phyloP scores from a whole-genome alignment of 2,888 invertebrate species.

The Drosophila barbarae region DNA sequence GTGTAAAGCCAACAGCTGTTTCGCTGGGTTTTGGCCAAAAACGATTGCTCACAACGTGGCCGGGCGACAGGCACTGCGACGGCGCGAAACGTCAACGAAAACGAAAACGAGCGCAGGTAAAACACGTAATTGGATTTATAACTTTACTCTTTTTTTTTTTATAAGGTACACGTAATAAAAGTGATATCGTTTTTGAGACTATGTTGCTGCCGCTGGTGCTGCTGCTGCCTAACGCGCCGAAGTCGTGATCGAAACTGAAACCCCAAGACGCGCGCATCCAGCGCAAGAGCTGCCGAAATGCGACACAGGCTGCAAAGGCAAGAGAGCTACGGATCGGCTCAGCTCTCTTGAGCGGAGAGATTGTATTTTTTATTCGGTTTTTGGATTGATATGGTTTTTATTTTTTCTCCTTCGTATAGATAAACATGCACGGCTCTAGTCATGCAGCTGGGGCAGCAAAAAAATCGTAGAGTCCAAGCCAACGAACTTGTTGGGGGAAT shows the following conservation, averaged over 20 bases:
- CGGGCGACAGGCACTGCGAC: conserved; percentile 14
- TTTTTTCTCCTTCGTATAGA: conserved; percentile 15
- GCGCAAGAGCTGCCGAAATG: conserved; percentile 54
- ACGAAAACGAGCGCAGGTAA: conserved; percentile 39
- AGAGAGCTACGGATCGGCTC: conserved; percentile 9
- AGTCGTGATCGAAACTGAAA: conserved; percentile 76
- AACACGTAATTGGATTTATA: conserved; percentile 64
- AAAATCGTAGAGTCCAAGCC: conserved; percentile 25
- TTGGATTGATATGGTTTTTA: conserved; percentile 20
- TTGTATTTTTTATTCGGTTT: conserved; percentile 28
- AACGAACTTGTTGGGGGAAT: conserved; percentile 32
- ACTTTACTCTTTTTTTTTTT: conserved; percentile 32
- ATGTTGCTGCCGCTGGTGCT: conserved; percentile 5
- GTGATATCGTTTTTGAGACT: conserved; percentile 25
- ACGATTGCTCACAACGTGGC: conserved; percentile 26
- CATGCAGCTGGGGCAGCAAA: conserved; percentile 24
- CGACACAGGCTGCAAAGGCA: conserved; percentile 32
- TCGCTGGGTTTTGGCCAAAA: conserved; percentile 20
- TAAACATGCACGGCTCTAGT: conserved; percentile 35
- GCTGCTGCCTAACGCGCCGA: conserved; percentile 64
- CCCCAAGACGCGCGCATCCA: conserved; percentile 43
- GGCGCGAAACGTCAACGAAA: conserved; percentile 22
- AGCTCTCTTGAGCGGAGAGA: conserved; percentile 15
- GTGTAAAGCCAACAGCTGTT: conserved; percentile 53
- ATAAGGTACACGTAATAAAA: conserved; percentile 37